Percentiles rank a stretch among this genome's conserved stretches.
phyloP scores from a whole-genome alignment of 2,113 vertebrate genomes.

The Hylia prasina region DNA sequence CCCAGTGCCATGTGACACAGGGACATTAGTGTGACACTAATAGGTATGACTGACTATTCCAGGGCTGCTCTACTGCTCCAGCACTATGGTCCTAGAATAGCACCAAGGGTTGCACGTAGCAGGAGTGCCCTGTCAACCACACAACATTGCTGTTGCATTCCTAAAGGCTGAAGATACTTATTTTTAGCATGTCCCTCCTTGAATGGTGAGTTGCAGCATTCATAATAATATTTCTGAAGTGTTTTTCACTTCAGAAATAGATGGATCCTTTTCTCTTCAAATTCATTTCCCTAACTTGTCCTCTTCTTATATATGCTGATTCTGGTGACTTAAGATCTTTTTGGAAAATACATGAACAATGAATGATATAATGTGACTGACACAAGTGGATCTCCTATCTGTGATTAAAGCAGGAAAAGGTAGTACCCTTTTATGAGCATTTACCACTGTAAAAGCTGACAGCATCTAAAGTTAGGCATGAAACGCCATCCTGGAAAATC shows the following conservation, averaged over 20 bases:
- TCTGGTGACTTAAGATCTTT: neutral
- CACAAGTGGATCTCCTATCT: neutral
- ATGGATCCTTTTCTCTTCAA: neutral
- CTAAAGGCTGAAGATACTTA: neutral
- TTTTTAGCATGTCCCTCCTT: neutral
- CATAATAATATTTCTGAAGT: neutral
- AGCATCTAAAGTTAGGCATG: constrained; percentile 66
- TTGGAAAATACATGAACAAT: neutral
- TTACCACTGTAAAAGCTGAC: constrained; percentile 34
- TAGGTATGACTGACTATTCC: neutral
- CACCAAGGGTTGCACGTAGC: neutral
- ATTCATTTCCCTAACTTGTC: neutral
- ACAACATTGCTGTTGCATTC: neutral
- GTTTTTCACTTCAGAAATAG: neutral
- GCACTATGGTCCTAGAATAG: neutral
- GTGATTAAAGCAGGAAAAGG: constrained; percentile 31
- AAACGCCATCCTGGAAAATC: neutral
- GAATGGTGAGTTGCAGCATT: neutral
- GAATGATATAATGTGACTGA: neutral
- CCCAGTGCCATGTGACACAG: neutral
- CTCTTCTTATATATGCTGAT: neutral
- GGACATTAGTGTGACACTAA: neutral
- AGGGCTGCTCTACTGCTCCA: neutral
- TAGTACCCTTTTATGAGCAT: constrained; percentile 37
- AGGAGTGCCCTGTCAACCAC: neutral